These are phyloP conservation scores for Ectropis grisescens DNA, from an alignment of 1,140 invertebrate genomes.

Conservation along the genomic window DNA sequence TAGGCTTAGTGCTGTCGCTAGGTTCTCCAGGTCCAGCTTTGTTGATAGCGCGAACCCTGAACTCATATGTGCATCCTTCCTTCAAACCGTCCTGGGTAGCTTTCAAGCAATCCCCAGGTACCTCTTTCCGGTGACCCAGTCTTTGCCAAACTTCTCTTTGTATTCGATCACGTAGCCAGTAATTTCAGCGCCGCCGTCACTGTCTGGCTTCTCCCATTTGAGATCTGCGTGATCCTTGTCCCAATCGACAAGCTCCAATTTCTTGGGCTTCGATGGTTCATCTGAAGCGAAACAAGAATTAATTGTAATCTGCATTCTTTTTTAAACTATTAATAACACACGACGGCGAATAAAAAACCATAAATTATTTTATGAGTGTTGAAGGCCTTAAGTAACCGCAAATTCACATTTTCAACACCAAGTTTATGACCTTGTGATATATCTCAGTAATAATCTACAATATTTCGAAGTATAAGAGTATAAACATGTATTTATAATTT, in stretches of 20 bases:
- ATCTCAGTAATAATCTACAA: no score
- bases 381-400: no score
- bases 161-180: slow-evolving; percentile 94
- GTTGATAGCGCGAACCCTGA: slow-evolving; percentile 95
- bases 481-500: no score
- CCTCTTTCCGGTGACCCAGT: slow-evolving; percentile 86
- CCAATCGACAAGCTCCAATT: slow-evolving; percentile 94
- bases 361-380: no score
- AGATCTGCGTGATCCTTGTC: slow-evolving; percentile 95
- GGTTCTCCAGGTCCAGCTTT: slow-evolving; percentile 96
- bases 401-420: no score
- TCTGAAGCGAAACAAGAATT: slow-evolving; percentile 71
- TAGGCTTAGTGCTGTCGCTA: slow-evolving; percentile 94
- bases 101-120: slow-evolving; percentile 80
- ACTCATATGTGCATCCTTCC: slow-evolving; percentile 96
- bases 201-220: slow-evolving; percentile 91
- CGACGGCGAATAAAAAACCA: no score
- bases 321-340: no score
- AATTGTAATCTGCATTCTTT: no score
- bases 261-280: slow-evolving; percentile 92
- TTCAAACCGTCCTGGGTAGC: slow-evolving; percentile 91
- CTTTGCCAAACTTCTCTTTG: slow-evolving; percentile 92
- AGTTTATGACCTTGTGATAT: no score
- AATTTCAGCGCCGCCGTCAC: slow-evolving; percentile 94
- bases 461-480: no score